Percentiles rank a stretch among this genome's conserved stretches.
Conservation (phyloP, 2,113 vertebrate genomes). For the Rallus limicola region DNA sequence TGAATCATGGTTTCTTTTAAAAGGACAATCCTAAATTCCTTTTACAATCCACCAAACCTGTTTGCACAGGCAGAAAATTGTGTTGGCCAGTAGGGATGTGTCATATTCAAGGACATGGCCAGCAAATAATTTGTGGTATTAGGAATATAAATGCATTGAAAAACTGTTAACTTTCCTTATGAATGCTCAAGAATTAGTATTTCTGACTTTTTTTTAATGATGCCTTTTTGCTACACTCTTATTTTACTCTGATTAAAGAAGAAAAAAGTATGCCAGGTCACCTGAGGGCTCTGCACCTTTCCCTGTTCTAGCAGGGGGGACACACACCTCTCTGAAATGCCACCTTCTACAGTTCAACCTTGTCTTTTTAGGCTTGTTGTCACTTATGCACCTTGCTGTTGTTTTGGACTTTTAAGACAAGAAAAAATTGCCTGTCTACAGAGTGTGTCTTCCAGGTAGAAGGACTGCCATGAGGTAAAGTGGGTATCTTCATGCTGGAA, state of each 20-base stretch:
- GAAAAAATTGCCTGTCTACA: neutral
- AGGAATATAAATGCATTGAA: constrained; percentile 8
- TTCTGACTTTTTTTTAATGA: neutral
- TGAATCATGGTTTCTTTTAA: constrained; percentile 15
- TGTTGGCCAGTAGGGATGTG: constrained; percentile 16
- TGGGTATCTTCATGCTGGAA: neutral
- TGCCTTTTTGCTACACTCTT: neutral
- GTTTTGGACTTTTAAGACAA: neutral
- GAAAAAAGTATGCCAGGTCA: neutral
- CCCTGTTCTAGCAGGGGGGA: neutral
- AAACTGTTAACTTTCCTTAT: neutral
- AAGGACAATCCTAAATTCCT: constrained; percentile 28
- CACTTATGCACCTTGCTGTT: neutral
- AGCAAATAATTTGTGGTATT: constrained; percentile 12
- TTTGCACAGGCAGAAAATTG: constrained; percentile 7
- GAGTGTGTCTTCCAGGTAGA: neutral
- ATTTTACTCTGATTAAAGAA: neutral
- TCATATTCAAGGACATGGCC: neutral
- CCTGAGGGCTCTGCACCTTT: neutral
- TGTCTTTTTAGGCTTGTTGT: neutral
- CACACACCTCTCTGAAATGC: neutral
- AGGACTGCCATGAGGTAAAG: neutral
- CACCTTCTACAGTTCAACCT: neutral
- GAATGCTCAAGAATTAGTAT: neutral
- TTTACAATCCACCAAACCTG: constrained; percentile 25